Evolutionary conservation across 2,888 invertebrate genomes (phyloP), one percentile per base, ranked within the genome.

Genomic region (Gymnosoma rotundatum): DNA sequence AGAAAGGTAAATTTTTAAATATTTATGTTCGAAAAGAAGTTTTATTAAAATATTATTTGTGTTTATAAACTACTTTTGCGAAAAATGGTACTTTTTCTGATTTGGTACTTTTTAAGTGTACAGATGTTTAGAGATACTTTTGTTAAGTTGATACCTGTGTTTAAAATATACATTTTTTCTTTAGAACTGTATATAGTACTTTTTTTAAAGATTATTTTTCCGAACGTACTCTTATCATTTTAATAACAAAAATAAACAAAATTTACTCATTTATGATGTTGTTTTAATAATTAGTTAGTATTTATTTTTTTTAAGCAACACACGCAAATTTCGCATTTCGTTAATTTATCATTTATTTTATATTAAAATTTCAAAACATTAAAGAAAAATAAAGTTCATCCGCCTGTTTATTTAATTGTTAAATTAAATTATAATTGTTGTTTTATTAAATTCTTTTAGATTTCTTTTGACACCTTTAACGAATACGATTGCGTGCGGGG

Each of bases 391-490:
- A 38, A 48, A 25, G 25, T 5, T 7, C 69, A 20, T 36, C 72
- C 50, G 72, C 60, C 58, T 60, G 38, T 76, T 75, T n/a, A 50
- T 50, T 36, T 50, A 32, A 32, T 32, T 32, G 16, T 32, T 73
- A 6, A 25, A 18, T 8, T n/a, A 16, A n/a, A n/a, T n/a, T 38
- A 61, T 1, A 52, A 32, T 5, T 52, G 14, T 58, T 10, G 50
- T 21, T 73, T 9, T n/a, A 20, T 61, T 32, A 38, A 73, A 45
- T 48, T 48, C 2, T 18, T 60, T 48, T 21, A 72, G 18, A n/a
- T 38, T 63, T 63, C 54, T 64, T 20, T n/a, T 20, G 61, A 21
- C 63, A 74, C 73, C 61, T 61, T 63, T 52, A 21, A n/a, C 8
- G 20, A 3, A 18, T 32, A 32, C 10, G 7, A 7, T 10, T 48